phyloP scores from a whole-genome alignment of 2,797 vertebrate species.

The Aldrovandia affinis region DNA sequence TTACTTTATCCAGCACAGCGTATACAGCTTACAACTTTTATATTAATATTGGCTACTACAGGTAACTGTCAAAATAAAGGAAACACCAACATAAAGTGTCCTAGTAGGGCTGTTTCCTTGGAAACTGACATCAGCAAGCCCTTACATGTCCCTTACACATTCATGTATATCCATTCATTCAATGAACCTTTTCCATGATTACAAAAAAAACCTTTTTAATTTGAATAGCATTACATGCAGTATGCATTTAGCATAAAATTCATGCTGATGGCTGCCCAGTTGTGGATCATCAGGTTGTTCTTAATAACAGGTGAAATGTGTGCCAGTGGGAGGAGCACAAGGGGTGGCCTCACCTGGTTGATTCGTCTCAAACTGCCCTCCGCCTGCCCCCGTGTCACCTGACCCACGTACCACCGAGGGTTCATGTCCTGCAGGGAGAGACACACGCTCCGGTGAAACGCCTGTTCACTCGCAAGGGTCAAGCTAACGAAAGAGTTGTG shows the following conservation, averaged over 20 bases:
- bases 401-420: conserved; percentile 83
- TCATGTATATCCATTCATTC: neutral
- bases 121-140: too few species aligned
- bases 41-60: too few species aligned
- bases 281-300: neutral
- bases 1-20: neutral
- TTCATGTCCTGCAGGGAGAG: conserved; percentile 65
- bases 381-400: conserved; percentile 80
- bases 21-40: neutral
- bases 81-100: too few species aligned
- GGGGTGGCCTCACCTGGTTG: conserved; percentile 73
- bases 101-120: too few species aligned
- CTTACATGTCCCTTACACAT: too few species aligned
- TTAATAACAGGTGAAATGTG: neutral
- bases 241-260: neutral
- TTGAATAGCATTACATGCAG: neutral
- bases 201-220: neutral
- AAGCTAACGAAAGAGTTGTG: neutral
- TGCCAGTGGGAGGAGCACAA: neutral
- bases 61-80: too few species aligned
- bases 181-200: neutral
- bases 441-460: conserved; percentile 7
- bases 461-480: neutral
- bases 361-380: conserved; percentile 83
- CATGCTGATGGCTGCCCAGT: neutral